Evolutionary conservation across 2,888 invertebrate genomes (phyloP).

Genomic region (Parelbella ahira): DNA sequence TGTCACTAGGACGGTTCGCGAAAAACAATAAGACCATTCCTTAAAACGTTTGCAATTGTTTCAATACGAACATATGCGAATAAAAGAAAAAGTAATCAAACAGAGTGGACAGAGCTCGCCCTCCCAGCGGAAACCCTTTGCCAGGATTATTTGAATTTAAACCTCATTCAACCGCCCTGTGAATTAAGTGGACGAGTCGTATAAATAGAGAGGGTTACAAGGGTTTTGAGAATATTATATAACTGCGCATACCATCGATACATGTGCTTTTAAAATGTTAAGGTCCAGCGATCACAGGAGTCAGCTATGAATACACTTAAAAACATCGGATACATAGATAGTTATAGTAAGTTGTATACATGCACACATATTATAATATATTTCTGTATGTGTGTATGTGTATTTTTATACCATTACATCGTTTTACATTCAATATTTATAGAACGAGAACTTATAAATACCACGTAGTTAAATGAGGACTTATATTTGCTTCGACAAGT

Average conservation of each 20-base stretch:
- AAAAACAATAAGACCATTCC: no score
- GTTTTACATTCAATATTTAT: no score
- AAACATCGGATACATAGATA: not conserved
- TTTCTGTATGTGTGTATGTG: no score
- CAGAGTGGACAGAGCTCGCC: conserved; percentile 23
- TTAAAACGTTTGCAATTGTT: no score
- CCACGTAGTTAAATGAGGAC: no score
- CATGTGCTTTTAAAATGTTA: conserved; percentile 15
- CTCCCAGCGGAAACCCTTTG: conserved; percentile 18
- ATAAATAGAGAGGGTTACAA: conserved; percentile 19
- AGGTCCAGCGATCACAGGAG: conserved; percentile 17
- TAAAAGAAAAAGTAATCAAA: conserved; percentile 15
- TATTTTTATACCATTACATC: no score
- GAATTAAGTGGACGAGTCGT: conserved; percentile 11
- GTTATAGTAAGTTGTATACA: no score
- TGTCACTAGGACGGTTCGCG: no score
- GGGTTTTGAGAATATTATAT: conserved; percentile 11
- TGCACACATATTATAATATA: no score
- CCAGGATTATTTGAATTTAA: conserved; percentile 20
- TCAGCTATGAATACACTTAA: conserved; percentile 3
- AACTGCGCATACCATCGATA: conserved; percentile 5
- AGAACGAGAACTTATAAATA: no score
- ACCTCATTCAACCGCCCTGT: conserved; percentile 5
- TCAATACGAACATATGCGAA: no score
- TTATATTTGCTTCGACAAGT: no score